phyloP scores from a whole-genome alignment of 2,113 vertebrate species.

The Oreamnos americanus region DNA sequence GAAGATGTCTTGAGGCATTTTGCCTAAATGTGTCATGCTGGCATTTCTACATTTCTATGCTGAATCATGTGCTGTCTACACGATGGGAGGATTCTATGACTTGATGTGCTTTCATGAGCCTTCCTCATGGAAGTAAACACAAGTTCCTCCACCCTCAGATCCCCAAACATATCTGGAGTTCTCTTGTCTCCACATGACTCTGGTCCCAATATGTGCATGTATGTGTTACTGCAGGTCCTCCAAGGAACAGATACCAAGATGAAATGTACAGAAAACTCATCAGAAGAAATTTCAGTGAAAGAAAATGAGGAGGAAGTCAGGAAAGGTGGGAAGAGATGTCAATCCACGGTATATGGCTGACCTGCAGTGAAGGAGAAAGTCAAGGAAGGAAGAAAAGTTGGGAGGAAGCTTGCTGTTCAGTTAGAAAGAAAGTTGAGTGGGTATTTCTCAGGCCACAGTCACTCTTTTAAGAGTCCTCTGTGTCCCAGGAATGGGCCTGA shows the following conservation, averaged over 20 bases:
- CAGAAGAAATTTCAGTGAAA: background rate
- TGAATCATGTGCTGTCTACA: background rate
- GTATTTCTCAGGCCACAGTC: background rate
- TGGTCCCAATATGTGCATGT: background rate
- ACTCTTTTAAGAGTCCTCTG: background rate
- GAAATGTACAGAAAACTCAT: background rate
- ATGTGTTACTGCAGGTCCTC: background rate
- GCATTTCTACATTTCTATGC: background rate
- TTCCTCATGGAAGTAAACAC: background rate
- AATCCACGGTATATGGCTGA: background rate
- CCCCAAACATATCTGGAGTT: background rate
- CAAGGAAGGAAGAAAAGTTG: background rate
- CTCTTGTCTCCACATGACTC: background rate
- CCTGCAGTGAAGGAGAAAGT: background rate
- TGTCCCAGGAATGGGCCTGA: background rate
- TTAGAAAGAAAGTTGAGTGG: background rate
- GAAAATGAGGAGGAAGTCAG: background rate
- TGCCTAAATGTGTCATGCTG: background rate
- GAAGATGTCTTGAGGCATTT: background rate
- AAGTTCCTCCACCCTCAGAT: background rate
- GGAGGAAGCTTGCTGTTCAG: background rate
- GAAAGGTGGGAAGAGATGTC: background rate
- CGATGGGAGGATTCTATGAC: background rate
- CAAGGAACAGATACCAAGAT: background rate
- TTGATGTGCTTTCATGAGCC: background rate